Conservation (phyloP, 2,797 vertebrate genomes). For the Monodelphis domestica region DNA sequence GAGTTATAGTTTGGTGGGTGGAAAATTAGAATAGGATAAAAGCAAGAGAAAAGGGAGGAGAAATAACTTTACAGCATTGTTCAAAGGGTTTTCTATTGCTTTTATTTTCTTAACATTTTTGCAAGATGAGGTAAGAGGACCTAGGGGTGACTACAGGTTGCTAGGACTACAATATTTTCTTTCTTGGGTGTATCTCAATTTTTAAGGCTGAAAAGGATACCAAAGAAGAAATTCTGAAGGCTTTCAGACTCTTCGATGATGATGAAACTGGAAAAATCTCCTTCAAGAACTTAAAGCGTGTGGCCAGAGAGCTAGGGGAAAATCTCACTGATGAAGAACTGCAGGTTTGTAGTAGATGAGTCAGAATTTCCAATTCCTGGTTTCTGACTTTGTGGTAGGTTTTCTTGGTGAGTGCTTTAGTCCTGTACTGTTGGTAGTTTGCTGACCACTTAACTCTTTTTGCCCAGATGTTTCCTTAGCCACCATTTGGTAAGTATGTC, state of each 20-base stretch:
- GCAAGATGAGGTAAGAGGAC: neutral
- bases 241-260: constrained; percentile 95
- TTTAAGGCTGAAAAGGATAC: constrained; percentile 95
- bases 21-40: neutral
- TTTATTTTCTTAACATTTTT: neutral
- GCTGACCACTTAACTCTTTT: constrained; percentile 16
- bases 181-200: constrained; percentile 38
- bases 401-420: neutral
- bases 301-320: constrained; percentile 95
- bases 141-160: neutral
- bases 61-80: neutral
- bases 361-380: neutral
- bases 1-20: neutral
- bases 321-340: constrained; percentile 96
- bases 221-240: constrained; percentile 97
- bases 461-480: neutral
- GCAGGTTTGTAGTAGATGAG: constrained; percentile 87
- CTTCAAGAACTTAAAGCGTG: constrained; percentile 94
- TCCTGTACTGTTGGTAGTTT: neutral
- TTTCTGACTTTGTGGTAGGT: neutral
- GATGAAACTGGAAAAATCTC: constrained; percentile 98
- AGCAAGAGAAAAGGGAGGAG: neutral
- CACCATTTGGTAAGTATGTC: neutral
- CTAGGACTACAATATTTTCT: neutral
- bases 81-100: neutral